These are phyloP conservation scores for Neotoxoptera formosana DNA, from an alignment of 1,140 invertebrate species.

Conservation along the genomic window DNA sequence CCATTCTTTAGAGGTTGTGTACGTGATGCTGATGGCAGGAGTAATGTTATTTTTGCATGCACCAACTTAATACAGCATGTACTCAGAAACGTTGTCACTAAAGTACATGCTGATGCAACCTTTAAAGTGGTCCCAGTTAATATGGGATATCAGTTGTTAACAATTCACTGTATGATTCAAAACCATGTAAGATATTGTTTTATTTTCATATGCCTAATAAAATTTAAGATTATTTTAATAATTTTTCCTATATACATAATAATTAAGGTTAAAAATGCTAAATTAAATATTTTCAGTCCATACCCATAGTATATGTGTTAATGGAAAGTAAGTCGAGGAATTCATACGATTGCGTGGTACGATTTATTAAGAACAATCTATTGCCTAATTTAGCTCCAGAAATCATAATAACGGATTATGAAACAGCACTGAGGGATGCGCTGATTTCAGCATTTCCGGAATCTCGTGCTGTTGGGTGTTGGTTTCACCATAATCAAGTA, in stretches of 20 bases:
- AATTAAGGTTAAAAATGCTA: neutral
- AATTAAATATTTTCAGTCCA: neutral
- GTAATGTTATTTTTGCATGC: neutral
- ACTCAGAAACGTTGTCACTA: neutral
- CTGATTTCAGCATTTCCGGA: neutral
- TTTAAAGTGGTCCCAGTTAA: neutral
- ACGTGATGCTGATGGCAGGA: neutral
- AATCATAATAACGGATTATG: neutral
- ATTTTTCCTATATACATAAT: too few relatives aligned
- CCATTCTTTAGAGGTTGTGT: neutral
- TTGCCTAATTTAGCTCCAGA: neutral
- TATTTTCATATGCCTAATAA: neutral
- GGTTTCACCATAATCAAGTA: neutral
- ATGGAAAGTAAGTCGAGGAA: neutral
- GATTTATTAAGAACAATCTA: neutral
- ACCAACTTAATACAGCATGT: neutral
- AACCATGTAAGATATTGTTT: slow-evolving; percentile 30
- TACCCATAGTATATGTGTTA: neutral
- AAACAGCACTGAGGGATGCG: neutral
- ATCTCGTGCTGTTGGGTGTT: neutral
- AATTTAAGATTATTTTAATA: neutral
- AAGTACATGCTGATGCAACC: neutral
- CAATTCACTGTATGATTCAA: neutral
- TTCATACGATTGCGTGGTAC: neutral
- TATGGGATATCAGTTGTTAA: neutral